phyloP scores from a whole-genome alignment of 1,140 invertebrate species.

The Antheraea mylitta region DNA sequence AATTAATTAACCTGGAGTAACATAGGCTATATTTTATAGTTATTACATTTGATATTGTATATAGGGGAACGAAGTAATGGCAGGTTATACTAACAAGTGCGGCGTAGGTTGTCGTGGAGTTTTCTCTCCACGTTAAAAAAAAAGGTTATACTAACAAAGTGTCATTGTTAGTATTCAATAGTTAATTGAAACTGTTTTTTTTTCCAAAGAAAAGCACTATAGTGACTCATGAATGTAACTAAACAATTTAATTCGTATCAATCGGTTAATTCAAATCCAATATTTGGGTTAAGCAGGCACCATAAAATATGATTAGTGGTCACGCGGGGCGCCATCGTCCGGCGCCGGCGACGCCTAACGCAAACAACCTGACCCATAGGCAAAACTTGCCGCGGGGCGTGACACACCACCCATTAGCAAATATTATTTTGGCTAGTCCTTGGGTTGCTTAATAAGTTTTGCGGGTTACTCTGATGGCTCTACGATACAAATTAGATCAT shows the following conservation, averaged over 20 bases:
- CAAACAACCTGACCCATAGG: conserved; percentile 56
- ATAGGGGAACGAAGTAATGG: too few species aligned
- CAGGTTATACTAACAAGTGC: too few species aligned
- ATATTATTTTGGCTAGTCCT: conserved; percentile 38
- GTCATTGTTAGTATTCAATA: too few species aligned
- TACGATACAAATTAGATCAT: too few species aligned
- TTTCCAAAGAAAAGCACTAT: not conserved
- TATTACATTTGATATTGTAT: too few species aligned
- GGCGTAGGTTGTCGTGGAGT: too few species aligned
- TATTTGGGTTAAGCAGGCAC: conserved; percentile 56
- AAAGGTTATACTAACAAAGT: too few species aligned
- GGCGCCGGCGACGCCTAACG: conserved; percentile 45
- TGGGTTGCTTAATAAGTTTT: not conserved
- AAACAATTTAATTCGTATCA: not conserved
- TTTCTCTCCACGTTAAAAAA: too few species aligned
- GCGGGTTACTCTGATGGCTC: not conserved
- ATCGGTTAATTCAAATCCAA: conserved; percentile 65
- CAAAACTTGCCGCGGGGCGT: conserved; percentile 25
- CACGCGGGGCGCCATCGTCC: conserved; percentile 40
- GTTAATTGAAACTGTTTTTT: too few species aligned
- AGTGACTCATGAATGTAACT: too few species aligned
- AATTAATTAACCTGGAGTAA: too few species aligned
- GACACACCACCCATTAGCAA: conserved; percentile 41
- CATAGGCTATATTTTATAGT: too few species aligned
- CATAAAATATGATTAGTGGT: conserved; percentile 75